These are phyloP conservation scores for Nipponia nippon DNA, from an alignment of 2,113 vertebrate genomes.

Conservation along the genomic window DNA sequence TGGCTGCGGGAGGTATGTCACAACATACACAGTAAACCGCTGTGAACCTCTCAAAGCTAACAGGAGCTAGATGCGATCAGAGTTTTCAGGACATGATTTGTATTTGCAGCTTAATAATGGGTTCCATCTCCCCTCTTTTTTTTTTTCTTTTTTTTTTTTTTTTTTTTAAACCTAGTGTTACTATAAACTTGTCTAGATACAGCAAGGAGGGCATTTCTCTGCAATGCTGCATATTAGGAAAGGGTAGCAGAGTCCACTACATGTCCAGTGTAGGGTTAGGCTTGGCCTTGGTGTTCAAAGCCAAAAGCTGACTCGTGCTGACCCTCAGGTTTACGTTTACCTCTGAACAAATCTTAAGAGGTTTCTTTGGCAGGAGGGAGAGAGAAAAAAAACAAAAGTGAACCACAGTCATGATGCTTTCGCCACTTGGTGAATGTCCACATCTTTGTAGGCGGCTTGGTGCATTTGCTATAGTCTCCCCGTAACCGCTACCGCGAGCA, in stretches of 20 bases:
- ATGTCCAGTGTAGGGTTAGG: background rate
- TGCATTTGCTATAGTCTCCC: background rate
- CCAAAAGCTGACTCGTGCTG: background rate
- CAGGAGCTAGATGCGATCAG: background rate
- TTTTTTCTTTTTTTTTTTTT: background rate
- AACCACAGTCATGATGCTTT: background rate
- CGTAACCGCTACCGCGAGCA: rapidly evolving
- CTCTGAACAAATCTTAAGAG: background rate
- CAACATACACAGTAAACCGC: background rate
- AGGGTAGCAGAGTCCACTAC: background rate
- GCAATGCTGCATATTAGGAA: background rate
- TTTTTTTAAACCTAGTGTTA: background rate
- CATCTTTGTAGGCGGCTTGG: background rate
- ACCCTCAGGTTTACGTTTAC: background rate
- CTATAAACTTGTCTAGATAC: background rate
- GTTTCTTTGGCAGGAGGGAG: background rate
- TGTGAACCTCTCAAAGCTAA: background rate
- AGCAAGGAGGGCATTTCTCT: background rate
- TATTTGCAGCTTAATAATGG: background rate
- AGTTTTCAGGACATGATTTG: background rate
- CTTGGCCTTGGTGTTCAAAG: background rate
- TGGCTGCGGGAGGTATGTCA: background rate
- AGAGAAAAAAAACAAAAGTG: background rate
- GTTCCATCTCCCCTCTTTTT: background rate
- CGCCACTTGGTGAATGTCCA: background rate